Base-by-base conservation (phyloP, 2,113 vertebrate genomes). In the Hymenochirus boettgeri region DNA sequence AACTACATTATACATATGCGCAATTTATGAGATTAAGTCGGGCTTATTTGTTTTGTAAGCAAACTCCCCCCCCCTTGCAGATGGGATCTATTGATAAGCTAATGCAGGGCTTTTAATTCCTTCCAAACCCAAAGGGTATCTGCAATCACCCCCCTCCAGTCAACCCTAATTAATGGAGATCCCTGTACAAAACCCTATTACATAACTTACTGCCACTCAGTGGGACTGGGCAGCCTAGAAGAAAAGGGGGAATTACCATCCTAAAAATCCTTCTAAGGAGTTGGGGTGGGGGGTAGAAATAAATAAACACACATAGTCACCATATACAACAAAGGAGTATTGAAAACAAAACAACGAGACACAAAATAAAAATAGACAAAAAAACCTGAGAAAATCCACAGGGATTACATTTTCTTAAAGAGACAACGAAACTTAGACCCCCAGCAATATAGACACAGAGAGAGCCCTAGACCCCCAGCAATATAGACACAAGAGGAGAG, bases 81-180 rank as follows among this genome's bases (percentile, higher is more conserved):
- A 58, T 58, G 45, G 53, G 42, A 11, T 10, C 53, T 33, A 65
- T 65, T 65, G 53, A 66, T 58, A 50, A 7, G 63, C 25, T 48
- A 65, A 57, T 57, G 23, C 3, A 54, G 15, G 21, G 13, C 25
- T n/a, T n/a, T n/a, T n/a, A n/a, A 5, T 31, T 31, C 13, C 11
- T 27, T 27, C 9, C 2, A n/a, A 5, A 22, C n/a, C n/a, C 19
- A 7, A 22, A 46, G 46, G 7, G 10, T 21, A 52, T 25, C 39
- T 11, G 9, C 37, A 54, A 29, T 29, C 25, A 27, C 18, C 18
- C 58, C 45, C 48, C 33, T 26, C 35, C 35, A 22, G n/a, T n/a
- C 22, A 46, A 37, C 25, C 17, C 35, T 64, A 63, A 64, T 56
- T 55, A 66, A 58, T 57, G 45, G 45, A 57, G 55, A 58, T 66